Percentiles rank a stretch among this genome's conserved stretches.
These are phyloP conservation scores for Coptodon rendalli DNA, from an alignment of 2,113 vertebrate genomes.

Conservation along the genomic window DNA sequence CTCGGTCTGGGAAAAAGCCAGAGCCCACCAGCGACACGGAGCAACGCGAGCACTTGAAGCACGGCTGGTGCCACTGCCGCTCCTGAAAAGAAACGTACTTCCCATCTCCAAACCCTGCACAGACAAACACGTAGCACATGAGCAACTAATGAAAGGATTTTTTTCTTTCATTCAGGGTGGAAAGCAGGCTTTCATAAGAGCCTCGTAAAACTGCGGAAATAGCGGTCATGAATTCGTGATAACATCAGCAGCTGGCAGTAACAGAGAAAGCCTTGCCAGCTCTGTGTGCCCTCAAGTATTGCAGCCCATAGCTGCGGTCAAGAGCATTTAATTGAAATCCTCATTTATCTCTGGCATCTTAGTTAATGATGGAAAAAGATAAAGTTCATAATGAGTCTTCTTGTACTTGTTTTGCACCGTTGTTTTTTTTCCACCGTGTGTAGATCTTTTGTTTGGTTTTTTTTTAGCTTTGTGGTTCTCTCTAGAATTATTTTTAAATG, in stretches of 20 bases:
- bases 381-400: neutral
- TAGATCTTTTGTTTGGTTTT: neutral
- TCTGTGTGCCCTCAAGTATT: neutral
- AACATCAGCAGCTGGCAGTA: neutral
- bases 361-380: neutral
- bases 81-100: slow-evolving; percentile 96
- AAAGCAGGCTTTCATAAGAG: neutral
- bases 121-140: neutral
- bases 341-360: neutral
- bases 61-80: slow-evolving; percentile 94
- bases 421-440: neutral
- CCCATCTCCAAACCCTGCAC: slow-evolving; percentile 86
- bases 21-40: slow-evolving; percentile 87
- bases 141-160: neutral
- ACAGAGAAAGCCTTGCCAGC: neutral
- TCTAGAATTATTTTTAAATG: neutral
- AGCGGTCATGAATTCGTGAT: neutral
- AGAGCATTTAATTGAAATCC: neutral
- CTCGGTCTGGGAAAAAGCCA: slow-evolving; percentile 87
- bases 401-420: neutral
- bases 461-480: neutral
- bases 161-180: neutral
- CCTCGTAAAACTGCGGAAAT: neutral
- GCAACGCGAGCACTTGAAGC: slow-evolving; percentile 91
- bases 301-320: neutral